These are phyloP conservation scores for Caenorhabditis sp. DNA, from an alignment of 2,888 invertebrate species.

Conservation along the genomic window DNA sequence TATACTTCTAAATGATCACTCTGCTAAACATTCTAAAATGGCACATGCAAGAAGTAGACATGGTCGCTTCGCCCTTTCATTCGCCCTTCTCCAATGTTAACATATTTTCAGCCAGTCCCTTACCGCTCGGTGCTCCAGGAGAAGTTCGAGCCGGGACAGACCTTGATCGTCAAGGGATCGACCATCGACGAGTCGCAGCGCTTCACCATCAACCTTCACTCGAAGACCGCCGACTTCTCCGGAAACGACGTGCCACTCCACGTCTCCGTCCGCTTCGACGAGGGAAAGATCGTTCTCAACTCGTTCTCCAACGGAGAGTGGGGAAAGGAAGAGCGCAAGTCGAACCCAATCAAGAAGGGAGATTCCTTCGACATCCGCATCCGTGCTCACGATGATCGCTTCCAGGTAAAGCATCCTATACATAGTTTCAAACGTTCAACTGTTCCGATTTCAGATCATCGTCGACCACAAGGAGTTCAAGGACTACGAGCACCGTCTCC, in stretches of 20 bases:
- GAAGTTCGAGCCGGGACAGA: conserved; percentile 82
- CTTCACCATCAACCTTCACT: conserved; percentile 82
- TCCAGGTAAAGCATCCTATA: conserved; percentile 62
- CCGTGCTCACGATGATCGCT: conserved; percentile 77
- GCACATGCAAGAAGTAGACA: conserved; percentile 67
- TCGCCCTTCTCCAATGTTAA: background rate
- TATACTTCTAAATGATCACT: conserved; percentile 61
- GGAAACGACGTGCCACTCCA: conserved; percentile 83
- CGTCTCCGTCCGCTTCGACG: conserved; percentile 82
- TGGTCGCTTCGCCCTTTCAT: conserved; percentile 23
- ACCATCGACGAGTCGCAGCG: conserved; percentile 81
- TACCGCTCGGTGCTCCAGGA: conserved; percentile 82
- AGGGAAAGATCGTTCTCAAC: conserved; percentile 83
- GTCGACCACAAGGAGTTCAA: conserved; percentile 80
- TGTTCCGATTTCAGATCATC: conserved; percentile 63
- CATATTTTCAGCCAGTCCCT: conserved; percentile 80
- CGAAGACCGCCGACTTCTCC: conserved; percentile 81
- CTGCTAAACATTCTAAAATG: conserved; percentile 66
- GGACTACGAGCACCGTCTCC: conserved; percentile 78
- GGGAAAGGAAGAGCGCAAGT: conserved; percentile 80
- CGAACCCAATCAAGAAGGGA: conserved; percentile 79
- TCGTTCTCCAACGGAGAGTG: conserved; percentile 80
- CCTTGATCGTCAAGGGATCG: conserved; percentile 82
- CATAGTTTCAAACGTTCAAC: background rate
- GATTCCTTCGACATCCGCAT: conserved; percentile 79